Evolutionary conservation across 2,888 invertebrate genomes (phyloP).

Genomic region (Boloria euphrosyne): DNA sequence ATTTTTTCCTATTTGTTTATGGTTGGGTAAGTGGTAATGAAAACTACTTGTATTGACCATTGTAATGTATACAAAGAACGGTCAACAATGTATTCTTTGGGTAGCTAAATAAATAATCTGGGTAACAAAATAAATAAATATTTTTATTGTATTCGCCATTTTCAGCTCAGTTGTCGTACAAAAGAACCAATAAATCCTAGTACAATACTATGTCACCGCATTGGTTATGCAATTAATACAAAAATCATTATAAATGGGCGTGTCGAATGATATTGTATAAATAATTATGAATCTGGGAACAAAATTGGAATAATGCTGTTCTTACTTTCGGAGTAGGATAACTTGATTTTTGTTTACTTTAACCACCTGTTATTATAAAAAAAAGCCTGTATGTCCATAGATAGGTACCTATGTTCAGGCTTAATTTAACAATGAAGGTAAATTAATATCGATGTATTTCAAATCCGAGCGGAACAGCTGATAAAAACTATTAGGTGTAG

Average conservation of each 20-base stretch:
- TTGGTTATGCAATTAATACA: slow-evolving; percentile 76
- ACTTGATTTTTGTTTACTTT: not conserved
- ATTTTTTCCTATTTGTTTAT: slow-evolving; percentile 13
- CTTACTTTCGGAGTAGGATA: too few species aligned
- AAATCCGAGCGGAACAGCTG: too few species aligned
- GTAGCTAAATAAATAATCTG: slow-evolving; percentile 57
- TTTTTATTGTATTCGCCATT: slow-evolving; percentile 47
- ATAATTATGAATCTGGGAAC: not conserved
- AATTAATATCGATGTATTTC: too few species aligned
- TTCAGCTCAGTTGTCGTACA: slow-evolving; percentile 58
- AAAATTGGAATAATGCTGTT: not conserved
- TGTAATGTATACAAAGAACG: slow-evolving; percentile 41
- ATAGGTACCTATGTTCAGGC: too few species aligned
- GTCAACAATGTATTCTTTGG: slow-evolving; percentile 35
- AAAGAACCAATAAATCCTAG: slow-evolving; percentile 74
- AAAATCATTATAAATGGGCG: slow-evolving; percentile 48
- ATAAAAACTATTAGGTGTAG: too few species aligned
- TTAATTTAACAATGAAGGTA: too few species aligned
- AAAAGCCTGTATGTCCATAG: too few species aligned
- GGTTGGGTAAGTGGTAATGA: slow-evolving; percentile 29
- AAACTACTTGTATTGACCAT: slow-evolving; percentile 51
- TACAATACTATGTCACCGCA: slow-evolving; percentile 70
- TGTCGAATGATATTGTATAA: slow-evolving; percentile 18
- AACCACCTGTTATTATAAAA: too few species aligned
- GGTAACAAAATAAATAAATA: slow-evolving; percentile 67